Percentiles rank a stretch among this genome's conserved stretches.
Conservation (phyloP, 2,888 invertebrate genomes). For the Eledona agricola region DNA sequence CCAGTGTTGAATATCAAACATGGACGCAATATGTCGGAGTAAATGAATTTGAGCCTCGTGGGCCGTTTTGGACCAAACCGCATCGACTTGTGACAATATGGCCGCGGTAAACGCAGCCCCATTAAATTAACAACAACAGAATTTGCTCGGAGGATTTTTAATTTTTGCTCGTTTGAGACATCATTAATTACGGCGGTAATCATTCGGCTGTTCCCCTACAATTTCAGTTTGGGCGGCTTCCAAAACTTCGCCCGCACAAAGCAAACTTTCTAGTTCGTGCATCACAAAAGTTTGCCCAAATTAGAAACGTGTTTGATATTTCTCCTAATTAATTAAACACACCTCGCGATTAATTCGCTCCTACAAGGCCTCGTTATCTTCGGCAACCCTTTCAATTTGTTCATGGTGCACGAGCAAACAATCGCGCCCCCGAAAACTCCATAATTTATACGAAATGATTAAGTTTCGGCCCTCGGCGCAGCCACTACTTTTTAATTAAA, state of each 20-base stretch:
- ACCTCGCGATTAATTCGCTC: conserved; percentile 17
- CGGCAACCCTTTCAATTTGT: conserved; percentile 11
- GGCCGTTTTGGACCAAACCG: conserved; percentile 32
- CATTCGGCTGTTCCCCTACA: conserved; percentile 23
- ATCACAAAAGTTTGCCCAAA: conserved; percentile 33
- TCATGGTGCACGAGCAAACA: conserved; percentile 7
- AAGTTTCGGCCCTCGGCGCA: conserved; percentile 19
- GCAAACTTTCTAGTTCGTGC: conserved; percentile 33
- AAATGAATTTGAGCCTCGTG: conserved; percentile 28
- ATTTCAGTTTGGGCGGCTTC: conserved; percentile 27
- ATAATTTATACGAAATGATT: conserved; percentile 30
- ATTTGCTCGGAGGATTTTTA: too few species aligned
- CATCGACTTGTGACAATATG: conserved; percentile 34
- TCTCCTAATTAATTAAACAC: conserved; percentile 28
- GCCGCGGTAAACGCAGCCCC: conserved; percentile 22
- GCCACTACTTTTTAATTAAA: conserved; percentile 33
- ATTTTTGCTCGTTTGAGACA: conserved; percentile 20
- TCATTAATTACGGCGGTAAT: conserved; percentile 29
- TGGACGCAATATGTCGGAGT: conserved; percentile 26
- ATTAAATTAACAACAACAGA: too few species aligned
- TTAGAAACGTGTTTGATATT: conserved; percentile 32
- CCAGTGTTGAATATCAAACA: conserved; percentile 36
- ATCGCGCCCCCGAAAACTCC: conserved; percentile 10
- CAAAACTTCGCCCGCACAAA: conserved; percentile 25
- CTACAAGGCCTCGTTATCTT: conserved; percentile 6